These are phyloP conservation scores for Lepidocyrtoides sp. DNA, from an alignment of 2,888 invertebrate genomes.

Conservation along the genomic window DNA sequence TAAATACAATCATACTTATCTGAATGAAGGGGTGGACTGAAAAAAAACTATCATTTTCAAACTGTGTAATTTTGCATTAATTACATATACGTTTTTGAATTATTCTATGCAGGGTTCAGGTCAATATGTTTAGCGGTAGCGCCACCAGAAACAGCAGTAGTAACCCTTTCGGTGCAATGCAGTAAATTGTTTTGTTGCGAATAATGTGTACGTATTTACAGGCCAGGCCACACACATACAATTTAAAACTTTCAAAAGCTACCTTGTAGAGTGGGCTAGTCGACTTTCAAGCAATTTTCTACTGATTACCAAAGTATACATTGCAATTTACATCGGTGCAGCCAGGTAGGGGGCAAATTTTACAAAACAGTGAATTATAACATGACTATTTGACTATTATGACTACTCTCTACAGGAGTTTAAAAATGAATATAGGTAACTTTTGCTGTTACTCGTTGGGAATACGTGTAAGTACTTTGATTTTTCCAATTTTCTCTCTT, in stretches of 20 bases:
- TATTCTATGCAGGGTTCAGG: background rate
- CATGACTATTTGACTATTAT: background rate
- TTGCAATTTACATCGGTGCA: conserved; percentile 50
- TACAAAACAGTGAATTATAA: background rate
- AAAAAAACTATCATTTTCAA: conserved; percentile 70
- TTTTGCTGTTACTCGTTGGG: background rate
- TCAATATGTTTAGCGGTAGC: background rate
- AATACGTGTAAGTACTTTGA: background rate
- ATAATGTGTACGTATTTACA: too few species aligned
- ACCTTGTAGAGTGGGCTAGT: conserved; percentile 49
- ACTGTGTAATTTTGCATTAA: conserved; percentile 75
- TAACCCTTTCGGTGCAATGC: conserved; percentile 27
- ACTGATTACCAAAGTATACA: conserved; percentile 52
- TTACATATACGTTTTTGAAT: conserved; percentile 46
- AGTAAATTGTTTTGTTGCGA: conserved; percentile 27
- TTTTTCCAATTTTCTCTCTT: background rate
- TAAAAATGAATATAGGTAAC: background rate
- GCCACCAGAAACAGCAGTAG: background rate
- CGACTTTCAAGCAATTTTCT: conserved; percentile 71
- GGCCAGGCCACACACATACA: conserved; percentile 75
- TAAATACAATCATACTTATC: conserved; percentile 4
- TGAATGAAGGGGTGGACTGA: background rate
- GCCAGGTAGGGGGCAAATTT: conserved; percentile 36
- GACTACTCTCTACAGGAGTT: too few species aligned
- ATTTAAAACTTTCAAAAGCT: conserved; percentile 15